Evolutionary conservation across 2,797 vertebrate species (phyloP).

Genomic region (Dicrostonyx torquatus): DNA sequence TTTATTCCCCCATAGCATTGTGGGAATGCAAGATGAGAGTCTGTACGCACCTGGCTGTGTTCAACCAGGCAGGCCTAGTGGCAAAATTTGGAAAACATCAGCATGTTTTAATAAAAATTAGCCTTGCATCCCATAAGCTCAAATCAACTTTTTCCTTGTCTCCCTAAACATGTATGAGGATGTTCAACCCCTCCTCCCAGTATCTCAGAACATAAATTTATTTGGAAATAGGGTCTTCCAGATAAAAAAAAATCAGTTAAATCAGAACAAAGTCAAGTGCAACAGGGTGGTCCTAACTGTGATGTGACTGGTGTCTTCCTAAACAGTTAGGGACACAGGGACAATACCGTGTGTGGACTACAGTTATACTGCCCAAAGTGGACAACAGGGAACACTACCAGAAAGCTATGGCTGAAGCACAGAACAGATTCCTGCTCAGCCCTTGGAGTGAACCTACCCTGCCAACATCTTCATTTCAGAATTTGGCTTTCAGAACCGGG

Average conservation of each 20-base stretch:
- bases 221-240: background rate
- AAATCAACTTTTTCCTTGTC: background rate
- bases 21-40: background rate
- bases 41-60: background rate
- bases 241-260: background rate
- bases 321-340: background rate
- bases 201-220: background rate
- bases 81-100: background rate
- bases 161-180: background rate
- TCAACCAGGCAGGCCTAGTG: background rate
- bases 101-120: background rate
- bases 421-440: background rate
- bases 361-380: background rate
- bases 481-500: too few relatives aligned
- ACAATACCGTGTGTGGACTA: background rate
- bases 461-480: background rate
- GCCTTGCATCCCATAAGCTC: background rate
- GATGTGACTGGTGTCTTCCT: background rate
- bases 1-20: background rate
- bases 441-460: background rate
- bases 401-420: background rate
- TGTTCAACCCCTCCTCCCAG: background rate
- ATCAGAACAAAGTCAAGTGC: background rate
- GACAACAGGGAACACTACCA: background rate
- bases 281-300: background rate